Conservation (phyloP, 2,113 vertebrate genomes). For the Conger conger region DNA sequence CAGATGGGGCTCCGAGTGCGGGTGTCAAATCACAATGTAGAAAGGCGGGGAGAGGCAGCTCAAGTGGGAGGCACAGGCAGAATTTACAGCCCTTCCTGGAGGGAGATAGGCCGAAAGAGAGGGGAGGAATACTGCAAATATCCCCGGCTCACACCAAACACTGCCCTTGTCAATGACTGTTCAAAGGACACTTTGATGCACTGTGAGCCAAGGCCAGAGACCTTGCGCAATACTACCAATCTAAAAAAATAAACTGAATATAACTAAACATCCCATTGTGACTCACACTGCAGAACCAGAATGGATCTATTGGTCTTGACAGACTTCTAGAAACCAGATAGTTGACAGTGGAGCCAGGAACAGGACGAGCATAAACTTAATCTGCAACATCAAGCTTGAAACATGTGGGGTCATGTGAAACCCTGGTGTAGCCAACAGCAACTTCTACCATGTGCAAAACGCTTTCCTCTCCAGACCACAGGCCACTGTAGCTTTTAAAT, state of each 20-base stretch:
- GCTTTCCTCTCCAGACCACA: neutral
- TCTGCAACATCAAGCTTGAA: neutral
- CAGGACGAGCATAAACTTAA: neutral
- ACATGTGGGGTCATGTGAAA: neutral
- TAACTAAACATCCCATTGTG: neutral
- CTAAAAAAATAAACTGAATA: neutral
- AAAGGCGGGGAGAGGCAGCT: neutral
- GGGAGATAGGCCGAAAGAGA: neutral
- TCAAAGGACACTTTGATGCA: neutral
- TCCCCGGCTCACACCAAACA: neutral
- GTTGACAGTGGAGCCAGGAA: neutral
- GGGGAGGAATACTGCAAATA: conserved; percentile 8
- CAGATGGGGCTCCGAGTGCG: neutral
- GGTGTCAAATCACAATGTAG: neutral
- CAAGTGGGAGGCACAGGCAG: neutral
- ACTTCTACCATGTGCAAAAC: neutral
- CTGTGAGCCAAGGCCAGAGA: neutral
- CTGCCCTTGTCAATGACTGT: neutral
- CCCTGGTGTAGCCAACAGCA: neutral
- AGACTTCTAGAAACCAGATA: neutral
- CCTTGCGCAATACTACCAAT: conserved; percentile 26
- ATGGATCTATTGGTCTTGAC: neutral
- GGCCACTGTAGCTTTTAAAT: neutral
- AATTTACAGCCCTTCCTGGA: neutral
- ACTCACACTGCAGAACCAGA: neutral